Evolutionary conservation across 2,888 invertebrate genomes (phyloP).

Genomic region (Macropis europaea): DNA sequence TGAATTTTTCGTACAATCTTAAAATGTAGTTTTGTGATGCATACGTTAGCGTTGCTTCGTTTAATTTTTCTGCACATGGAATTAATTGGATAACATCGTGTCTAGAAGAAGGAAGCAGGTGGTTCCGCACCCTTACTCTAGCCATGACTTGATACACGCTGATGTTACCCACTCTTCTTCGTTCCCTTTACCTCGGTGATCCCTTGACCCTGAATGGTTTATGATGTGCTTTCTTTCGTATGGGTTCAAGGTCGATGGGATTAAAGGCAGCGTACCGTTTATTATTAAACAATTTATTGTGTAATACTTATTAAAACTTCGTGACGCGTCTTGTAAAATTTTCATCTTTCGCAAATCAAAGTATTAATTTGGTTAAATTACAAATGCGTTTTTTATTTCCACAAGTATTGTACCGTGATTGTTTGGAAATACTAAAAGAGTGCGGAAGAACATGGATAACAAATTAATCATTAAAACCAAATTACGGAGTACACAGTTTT

Average conservation of each 20-base stretch:
- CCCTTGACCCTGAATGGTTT: constrained; percentile 23
- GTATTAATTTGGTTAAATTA: no score
- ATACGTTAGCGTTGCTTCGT: neutral
- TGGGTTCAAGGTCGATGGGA: constrained; percentile 6
- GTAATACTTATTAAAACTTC: no score
- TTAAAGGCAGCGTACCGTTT: constrained; percentile 8
- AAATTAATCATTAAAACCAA: no score
- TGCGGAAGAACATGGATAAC: no score
- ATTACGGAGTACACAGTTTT: no score
- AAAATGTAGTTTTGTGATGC: neutral
- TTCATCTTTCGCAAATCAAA: no score
- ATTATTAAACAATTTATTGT: no score
- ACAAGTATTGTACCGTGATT: no score
- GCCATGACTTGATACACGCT: constrained; percentile 22
- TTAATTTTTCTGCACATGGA: neutral
- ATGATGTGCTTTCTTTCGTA: neutral
- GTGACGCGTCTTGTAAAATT: no score
- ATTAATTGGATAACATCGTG: constrained; percentile 1
- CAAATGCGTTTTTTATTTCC: no score
- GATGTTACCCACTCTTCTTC: constrained; percentile 7
- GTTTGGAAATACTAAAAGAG: no score
- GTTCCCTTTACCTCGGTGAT: constrained; percentile 20
- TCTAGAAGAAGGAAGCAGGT: constrained; percentile 9
- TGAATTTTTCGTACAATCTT: no score
- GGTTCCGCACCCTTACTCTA: constrained; percentile 7